These are phyloP conservation scores for Planococcus citri DNA, from an alignment of 1,140 invertebrate genomes.

Conservation along the genomic window DNA sequence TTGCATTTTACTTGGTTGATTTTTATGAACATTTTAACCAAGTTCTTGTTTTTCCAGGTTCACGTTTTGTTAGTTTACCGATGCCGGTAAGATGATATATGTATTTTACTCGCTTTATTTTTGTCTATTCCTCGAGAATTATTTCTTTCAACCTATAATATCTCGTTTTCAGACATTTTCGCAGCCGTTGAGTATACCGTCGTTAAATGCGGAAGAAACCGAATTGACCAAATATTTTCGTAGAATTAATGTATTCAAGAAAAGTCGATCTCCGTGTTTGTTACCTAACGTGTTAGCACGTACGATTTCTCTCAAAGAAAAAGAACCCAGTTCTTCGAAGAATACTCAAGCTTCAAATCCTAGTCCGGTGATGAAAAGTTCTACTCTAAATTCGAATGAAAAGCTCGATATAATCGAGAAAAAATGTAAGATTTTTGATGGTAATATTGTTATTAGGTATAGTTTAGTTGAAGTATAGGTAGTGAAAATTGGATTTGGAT, in stretches of 20 bases:
- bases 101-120: not conserved
- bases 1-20: not conserved
- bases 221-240: not conserved
- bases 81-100: not conserved
- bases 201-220: not conserved
- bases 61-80: not conserved
- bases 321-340: no score
- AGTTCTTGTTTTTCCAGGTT: not conserved
- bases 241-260: not conserved
- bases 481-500: no score
- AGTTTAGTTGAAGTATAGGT: no score
- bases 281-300: not conserved
- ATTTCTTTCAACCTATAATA: no score
- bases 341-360: not conserved
- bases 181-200: not conserved
- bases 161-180: not conserved
- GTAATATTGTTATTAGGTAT: no score
- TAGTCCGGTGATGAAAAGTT: not conserved
- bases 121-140: no score
- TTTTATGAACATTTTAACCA: not conserved
- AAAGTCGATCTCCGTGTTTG: not conserved
- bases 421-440: no score
- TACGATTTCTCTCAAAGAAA: not conserved
- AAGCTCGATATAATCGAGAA: no score
- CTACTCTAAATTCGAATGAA: no score